Evolutionary conservation across 2,888 invertebrate genomes (phyloP), one percentile per base, ranked within the genome.

Genomic region (Leucania comma): DNA sequence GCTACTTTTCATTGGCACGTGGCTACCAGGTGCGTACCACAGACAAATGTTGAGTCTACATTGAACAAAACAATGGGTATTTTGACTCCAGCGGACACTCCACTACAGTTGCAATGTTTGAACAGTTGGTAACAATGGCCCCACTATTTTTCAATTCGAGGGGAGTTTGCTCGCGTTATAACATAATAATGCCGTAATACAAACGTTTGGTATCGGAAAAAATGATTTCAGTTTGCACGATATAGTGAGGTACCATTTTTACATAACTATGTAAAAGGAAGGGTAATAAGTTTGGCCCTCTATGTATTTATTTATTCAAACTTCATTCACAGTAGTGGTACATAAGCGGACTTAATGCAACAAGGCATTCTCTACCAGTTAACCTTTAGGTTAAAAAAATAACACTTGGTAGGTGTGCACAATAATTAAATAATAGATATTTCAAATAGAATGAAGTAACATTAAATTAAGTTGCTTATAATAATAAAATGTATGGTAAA

Each of bases 81-180:
- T 94, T 93, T 92, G 95, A 93, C 94, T 93, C 88, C 87, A 78
- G 75, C 86, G 82, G 89, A 88, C 85, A 89, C 86, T 80, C 86
- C 83, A 78, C 86, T 75, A 82, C 81, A 77, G 81, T 82, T 82
- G 85, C 85, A 81, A 84, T 91, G 91, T 92, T 93, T 92, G 91
- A 86, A 92, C 93, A 93, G 91, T 92, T 93, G 92, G 86, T 87
- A 87, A 92, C 93, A 93, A 93, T 93, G 87, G 89, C 83, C 82
- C 82, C 84, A 85, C 85, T 85, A 83, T 83, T 84, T 82, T 85
- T 84, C 85, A 81, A 85, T 79, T 80, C 71, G 77, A 82, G 81
- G 86, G 80, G 83, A 77, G 81, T 62, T 68, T 71, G 66, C 72
- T 60, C 62, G 48, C 75, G 77, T 73, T 75, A 81, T 72, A 76